Evolutionary conservation across 2,888 invertebrate genomes (phyloP).

Genomic region (Synergus gifuensis): DNA sequence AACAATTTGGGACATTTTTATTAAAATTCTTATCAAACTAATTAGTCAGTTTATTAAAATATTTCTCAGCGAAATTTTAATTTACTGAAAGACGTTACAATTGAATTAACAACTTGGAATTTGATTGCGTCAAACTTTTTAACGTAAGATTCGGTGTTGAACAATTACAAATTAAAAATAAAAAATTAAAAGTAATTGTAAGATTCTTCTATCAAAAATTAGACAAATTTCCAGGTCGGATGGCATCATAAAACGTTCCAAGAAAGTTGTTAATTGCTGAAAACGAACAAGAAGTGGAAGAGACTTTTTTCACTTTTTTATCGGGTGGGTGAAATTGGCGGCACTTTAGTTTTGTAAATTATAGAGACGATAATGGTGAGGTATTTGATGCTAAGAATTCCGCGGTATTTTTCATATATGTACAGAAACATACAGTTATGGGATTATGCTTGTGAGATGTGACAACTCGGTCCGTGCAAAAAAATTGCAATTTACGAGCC

Average conservation of each 20-base stretch:
- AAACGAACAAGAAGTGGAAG: not conserved
- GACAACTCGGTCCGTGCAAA: slow-evolving; percentile 34
- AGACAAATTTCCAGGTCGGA: not conserved
- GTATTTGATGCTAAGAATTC: slow-evolving; percentile 26
- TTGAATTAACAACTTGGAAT: too few species aligned
- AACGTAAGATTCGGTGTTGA: too few species aligned
- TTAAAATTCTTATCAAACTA: not conserved
- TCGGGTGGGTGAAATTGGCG: slow-evolving; percentile 15
- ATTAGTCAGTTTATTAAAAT: not conserved
- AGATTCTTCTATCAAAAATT: too few species aligned
- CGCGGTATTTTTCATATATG: not conserved
- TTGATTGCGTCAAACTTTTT: too few species aligned
- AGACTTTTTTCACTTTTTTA: not conserved
- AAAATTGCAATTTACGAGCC: slow-evolving; percentile 54
- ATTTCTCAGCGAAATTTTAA: too few species aligned
- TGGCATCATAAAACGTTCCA: not conserved
- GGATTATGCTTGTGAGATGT: slow-evolving; percentile 23
- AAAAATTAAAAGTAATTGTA: too few species aligned
- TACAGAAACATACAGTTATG: slow-evolving; percentile 14
- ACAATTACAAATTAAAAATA: too few species aligned
- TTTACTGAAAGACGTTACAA: too few species aligned
- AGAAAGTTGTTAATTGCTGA: not conserved
- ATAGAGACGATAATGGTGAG: slow-evolving; percentile 17
- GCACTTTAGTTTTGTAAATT: slow-evolving; percentile 24
- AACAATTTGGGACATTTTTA: not conserved